phyloP scores from a whole-genome alignment of 2,888 invertebrate species.

The Eilema caniola region DNA sequence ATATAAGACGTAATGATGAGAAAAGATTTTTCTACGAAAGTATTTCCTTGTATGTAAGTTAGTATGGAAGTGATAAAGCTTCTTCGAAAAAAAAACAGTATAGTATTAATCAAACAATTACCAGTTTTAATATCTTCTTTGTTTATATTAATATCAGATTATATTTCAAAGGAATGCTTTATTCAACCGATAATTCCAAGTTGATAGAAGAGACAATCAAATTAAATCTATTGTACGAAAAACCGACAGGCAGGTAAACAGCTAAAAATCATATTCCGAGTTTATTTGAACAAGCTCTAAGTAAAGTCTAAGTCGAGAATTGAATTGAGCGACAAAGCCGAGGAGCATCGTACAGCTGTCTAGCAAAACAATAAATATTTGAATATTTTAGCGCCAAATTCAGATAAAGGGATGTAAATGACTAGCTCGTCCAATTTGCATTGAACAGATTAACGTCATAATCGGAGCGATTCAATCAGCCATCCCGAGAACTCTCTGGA shows the following conservation, averaged over 20 bases:
- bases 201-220: slow-evolving; percentile 19
- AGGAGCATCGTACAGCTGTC: slow-evolving; percentile 50
- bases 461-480: slow-evolving; percentile 85
- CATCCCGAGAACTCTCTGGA: slow-evolving; percentile 75
- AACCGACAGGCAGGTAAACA: slow-evolving; percentile 21
- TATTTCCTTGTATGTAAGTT: neutral
- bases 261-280: slow-evolving; percentile 30
- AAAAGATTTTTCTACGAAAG: too few relatives aligned
- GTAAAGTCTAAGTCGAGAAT: slow-evolving; percentile 46
- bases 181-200: slow-evolving; percentile 10
- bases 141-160: neutral
- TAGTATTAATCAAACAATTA: neutral
- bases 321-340: slow-evolving; percentile 47
- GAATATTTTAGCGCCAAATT: slow-evolving; percentile 81
- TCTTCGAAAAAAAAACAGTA: neutral
- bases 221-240: slow-evolving; percentile 15
- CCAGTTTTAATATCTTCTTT: neutral
- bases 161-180: slow-evolving; percentile 10
- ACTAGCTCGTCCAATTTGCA: slow-evolving; percentile 85
- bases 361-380: slow-evolving; percentile 79
- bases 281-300: slow-evolving; percentile 29
- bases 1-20: too few relatives aligned
- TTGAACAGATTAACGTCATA: slow-evolving; percentile 87
- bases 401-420: slow-evolving; percentile 85
- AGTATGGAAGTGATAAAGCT: neutral